Evolutionary conservation across 2,113 vertebrate genomes (phyloP), one percentile per base, ranked within the genome.

Genomic region (Vulpes vulpes): DNA sequence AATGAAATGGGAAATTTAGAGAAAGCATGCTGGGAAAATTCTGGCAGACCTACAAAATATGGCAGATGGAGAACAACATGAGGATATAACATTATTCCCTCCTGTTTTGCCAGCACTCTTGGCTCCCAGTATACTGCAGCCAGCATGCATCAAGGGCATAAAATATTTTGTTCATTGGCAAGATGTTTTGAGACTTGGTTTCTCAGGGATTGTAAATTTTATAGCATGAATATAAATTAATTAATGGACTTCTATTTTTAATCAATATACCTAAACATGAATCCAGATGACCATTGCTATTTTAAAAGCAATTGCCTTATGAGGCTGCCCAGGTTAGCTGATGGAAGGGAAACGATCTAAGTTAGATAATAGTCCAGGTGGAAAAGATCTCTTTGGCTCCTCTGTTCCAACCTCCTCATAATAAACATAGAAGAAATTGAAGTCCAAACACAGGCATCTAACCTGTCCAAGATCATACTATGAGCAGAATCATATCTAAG

Each of bases 41-140:
- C 76, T 95, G 92, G 94, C 49, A 76, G 64, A 80, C 17, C 62
- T n/a, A 30, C 32, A 25, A 69, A 76, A 62, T 17, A n/a, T 1
- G 78, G 64, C 95, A 97, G 64, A 96, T 91, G 85, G 91, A 84
- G 65, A 93, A n/a, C 25, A 53, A 74, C 15, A 4, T 12, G 38
- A 92, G 30, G n/a, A 73, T 9, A 62, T 69, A 32, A 43, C n/a
- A 30, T 10, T 55, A 3, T 19, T 65, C 69, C 30, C 27, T 64
- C 35, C n/a, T 78, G 11, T 82, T 74, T 74, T 2, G 2, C 32
- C n/a, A 83, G 43, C 1, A 11, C 12, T 60, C 27, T 5, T 59
- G 5, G 22, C 60, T 94, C 35, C 62, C 17, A 11, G 14, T 1
- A 5, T 22, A 32, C 30, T 30, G 12, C 17, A 89, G 10, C 43